Evolutionary conservation across 2,888 invertebrate genomes (phyloP), one percentile per base, ranked within the genome.

Genomic region (Ashinkailepas kermadecensis): DNA sequence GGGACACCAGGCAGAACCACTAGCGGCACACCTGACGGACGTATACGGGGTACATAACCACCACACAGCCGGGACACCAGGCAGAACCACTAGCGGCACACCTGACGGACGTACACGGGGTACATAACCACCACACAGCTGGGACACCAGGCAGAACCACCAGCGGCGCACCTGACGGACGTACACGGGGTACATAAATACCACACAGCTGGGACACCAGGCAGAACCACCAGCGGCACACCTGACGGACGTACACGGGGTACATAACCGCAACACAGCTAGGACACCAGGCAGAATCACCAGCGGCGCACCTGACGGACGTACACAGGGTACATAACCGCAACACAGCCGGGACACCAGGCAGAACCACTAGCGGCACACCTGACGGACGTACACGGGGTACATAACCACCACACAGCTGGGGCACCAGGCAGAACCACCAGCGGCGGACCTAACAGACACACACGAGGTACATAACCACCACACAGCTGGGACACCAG

Each of bases 211-310:
- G 88, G 9, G 91, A 90, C 82, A 93, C 85, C 2, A 91, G 90
- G 84, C 89, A 90, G 88, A 91, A 95, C 91, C 93, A 94, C n/a
- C 93, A 91, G 70, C 86, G 86, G 79, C 85, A 85, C 8, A 88
- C 85, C 88, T 88, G 84, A n/a, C n/a, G n/a, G n/a, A n/a, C 1
- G 84, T 83, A 82, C 9, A 18, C 8, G n/a, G 65, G 58, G 59
- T 59, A 59, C 12, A 13, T 15, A 59, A 59, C 59, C 59, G 11
- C 12, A 2, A 59, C 15, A 59, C 59, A 59, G 83, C 13, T 91
- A 88, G 9, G 91, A 90, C 82, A 93, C 85, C 2, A 91, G 90
- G 84, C 89, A 90, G 88, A 91, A 95, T 91, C 93, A 94, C n/a
- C 93, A 91, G 70, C 86, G 86, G 79, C 85, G 85, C 8, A 88